Base-by-base conservation (phyloP, 2,113 vertebrate genomes). In the Gnathonemus echidnorhynchus region DNA sequence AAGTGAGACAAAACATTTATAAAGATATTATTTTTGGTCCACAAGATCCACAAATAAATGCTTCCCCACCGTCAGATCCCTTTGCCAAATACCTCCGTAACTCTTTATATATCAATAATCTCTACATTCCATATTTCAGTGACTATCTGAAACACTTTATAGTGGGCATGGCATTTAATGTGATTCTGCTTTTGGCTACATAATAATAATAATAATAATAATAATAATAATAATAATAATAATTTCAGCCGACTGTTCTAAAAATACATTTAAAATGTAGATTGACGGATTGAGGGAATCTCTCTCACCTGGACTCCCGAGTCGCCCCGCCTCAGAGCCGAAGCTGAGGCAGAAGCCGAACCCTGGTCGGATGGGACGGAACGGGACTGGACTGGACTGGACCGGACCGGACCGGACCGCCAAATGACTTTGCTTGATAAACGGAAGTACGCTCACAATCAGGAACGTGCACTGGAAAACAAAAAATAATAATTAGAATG, bases 281-380 rank as follows among this genome's bases (percentile, higher is more conserved):
- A 77, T 52, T 50, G 46, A 27, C 15, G 15, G 86, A 70, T 31
- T 7, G 86, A 62, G 3, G 49, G 56, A 21, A 88, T 19, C 50
- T 27, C 21, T 93, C 94, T 90, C 91, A 96, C 95, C 96, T 95
- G 94, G 93, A 94, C 92, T 91, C 93, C 93, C 92, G 91, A 93
- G 94, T 94, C 93, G 94, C 93, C 92, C 94, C 94, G 94, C 95
- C 95, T 94, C 94, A 94, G 95, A 92, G 91, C 93, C 92, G 90
- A 94, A 93, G 93, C 94, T 93, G 95, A 95, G 95, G 95, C 95
- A 94, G 95, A 94, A 95, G 95, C 94, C 90, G 93, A 94, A 91
- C 92, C 90, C 93, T 58, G 48, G 52, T 49, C 9, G 70, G 74
- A 89, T 35, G 31, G 88, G 11, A 39, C 31, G 35, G 31, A 15